Base-by-base conservation (phyloP, 2,888 invertebrate genomes). In the Synanthedon formicaeformis region DNA sequence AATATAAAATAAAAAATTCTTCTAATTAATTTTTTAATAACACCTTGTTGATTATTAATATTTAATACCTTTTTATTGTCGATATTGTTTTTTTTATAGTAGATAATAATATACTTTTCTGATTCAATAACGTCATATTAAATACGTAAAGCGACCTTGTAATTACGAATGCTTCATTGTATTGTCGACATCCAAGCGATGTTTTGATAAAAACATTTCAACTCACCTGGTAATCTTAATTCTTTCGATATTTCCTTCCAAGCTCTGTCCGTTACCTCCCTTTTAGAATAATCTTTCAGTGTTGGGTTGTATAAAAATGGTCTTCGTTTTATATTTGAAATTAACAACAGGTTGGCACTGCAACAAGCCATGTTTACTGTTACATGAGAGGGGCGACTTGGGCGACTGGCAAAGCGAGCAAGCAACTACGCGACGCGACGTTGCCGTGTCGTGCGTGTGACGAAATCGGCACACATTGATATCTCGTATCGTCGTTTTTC, bases 251-350 rank as follows among this genome's bases (percentile, higher is more conserved):
- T 67, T 60, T 72, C 73, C 34, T 50, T 57, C 73, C 73, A 74
- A 10, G 72, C 71, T 53, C 57, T 62, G 41, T 74, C 73, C 12
- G 66, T 66, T 3, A 66, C 51, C 50, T 74, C 73, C 57, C 67
- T 74, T 56, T 64, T 69, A 53, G 65, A 60, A 54, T 73, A 74
- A 34, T 73, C 73, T 1, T 56, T 53, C 48, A 66, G 56, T 55
- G 60, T 63, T 49, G 58, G 61, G 55, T 74, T 73, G 54, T 74
- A 74, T 5, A 74, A 51, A 53, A 71, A 72, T 49, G 66, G 69
- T 54, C 59, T 66, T 54, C 63, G 66, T 58, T 70, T 66, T 23
- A 74, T 66, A 50, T 67, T 54, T 53, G 64, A 63, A 10, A 74
- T 64, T 50, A 74, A 58, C 48, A 63, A 50, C 55, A 68, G 56